These are phyloP conservation scores for Ectemnius cavifrons DNA, from an alignment of 2,888 invertebrate genomes.

Conservation along the genomic window DNA sequence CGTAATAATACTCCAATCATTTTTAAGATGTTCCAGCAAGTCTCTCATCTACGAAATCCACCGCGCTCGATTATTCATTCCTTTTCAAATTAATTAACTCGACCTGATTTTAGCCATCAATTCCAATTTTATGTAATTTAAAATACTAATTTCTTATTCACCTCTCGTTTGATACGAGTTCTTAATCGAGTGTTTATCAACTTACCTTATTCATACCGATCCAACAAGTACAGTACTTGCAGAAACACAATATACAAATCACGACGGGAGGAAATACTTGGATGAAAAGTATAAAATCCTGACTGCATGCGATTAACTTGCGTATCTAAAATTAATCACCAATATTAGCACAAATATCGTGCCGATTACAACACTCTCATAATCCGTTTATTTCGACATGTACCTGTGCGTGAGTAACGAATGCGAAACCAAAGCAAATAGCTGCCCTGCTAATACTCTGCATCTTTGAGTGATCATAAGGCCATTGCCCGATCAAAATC, in stretches of 20 bases:
- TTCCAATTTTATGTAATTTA: no score
- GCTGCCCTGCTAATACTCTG: not conserved
- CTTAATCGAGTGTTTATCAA: not conserved
- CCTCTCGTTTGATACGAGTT: no score
- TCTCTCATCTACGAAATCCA: not conserved
- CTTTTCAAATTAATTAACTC: no score
- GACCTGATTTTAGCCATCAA: no score
- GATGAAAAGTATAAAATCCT: not conserved
- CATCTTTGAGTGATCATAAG: slow-evolving; percentile 3
- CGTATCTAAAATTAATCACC: no score
- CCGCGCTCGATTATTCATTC: no score
- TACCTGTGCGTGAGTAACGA: no score
- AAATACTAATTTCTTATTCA: no score
- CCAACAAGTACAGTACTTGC: not conserved
- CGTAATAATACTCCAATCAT: not conserved
- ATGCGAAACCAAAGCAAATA: no score
- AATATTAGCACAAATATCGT: no score
- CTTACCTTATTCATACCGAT: not conserved
- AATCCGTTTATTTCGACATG: no score
- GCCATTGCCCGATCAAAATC: slow-evolving; percentile 9
- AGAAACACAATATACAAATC: not conserved
- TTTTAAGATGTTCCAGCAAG: not conserved
- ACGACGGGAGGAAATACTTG: not conserved
- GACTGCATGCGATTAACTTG: not conserved
- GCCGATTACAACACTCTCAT: no score